These are phyloP conservation scores for Fabriciana adippe DNA, from an alignment of 2,888 invertebrate genomes.

Conservation along the genomic window DNA sequence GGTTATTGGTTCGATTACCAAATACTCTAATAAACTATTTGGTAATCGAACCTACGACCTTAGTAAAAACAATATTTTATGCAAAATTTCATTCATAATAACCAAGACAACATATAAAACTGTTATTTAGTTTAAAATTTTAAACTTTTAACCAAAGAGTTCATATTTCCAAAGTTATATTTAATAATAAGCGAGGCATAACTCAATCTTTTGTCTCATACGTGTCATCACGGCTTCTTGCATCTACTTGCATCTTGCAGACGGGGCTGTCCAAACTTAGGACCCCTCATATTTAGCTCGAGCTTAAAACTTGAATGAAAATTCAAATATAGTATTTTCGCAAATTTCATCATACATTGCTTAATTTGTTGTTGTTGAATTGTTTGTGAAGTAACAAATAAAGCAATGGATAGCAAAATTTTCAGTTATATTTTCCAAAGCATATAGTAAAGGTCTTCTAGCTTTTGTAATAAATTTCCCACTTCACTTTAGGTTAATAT, in stretches of 20 bases:
- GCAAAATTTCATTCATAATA: too few species aligned
- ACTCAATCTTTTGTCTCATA: constrained; percentile 57
- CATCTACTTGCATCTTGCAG: constrained; percentile 54
- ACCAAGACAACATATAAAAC: too few species aligned
- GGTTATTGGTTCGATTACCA: too few species aligned
- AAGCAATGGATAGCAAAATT: constrained; percentile 33
- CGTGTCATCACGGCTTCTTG: constrained; percentile 52
- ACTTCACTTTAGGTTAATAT: constrained; percentile 67
- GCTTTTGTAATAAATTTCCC: constrained; percentile 66
- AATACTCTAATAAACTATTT: not conserved
- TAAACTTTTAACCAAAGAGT: not conserved
- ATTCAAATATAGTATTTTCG: constrained; percentile 12
- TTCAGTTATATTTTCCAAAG: not conserved
- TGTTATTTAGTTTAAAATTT: not conserved
- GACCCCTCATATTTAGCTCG: constrained; percentile 59
- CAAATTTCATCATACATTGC: constrained; percentile 37
- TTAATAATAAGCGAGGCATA: constrained; percentile 47
- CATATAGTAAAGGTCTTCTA: constrained; percentile 46
- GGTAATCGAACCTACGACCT: not conserved
- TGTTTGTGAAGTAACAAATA: not conserved
- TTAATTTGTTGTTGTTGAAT: not conserved
- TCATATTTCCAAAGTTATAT: constrained; percentile 30
- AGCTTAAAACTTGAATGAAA: constrained; percentile 39
- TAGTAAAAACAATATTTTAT: too few species aligned
- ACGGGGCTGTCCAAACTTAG: constrained; percentile 63